These are phyloP conservation scores for Camelus dromedarius DNA, from an alignment of 2,113 vertebrate genomes.

Conservation along the genomic window DNA sequence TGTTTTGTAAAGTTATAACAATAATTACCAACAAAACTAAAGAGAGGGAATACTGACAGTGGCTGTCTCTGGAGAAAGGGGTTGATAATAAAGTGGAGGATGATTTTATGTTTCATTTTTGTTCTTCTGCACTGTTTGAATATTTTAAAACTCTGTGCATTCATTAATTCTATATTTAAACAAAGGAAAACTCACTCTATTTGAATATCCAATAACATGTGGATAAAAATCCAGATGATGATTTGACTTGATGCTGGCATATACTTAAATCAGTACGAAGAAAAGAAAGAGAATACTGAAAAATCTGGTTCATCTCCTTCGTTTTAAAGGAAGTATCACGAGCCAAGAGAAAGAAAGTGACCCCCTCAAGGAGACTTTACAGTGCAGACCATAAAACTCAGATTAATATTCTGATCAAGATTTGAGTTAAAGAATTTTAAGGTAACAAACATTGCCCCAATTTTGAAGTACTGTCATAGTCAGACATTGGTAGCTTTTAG, in stretches of 20 bases:
- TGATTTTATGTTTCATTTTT: constrained; percentile 65
- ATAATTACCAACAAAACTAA: constrained; percentile 14
- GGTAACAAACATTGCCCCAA: background rate
- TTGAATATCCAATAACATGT: constrained; percentile 40
- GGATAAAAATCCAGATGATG: constrained; percentile 35
- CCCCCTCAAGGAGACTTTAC: background rate
- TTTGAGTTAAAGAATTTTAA: background rate
- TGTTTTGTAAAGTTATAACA: constrained; percentile 32
- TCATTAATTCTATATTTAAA: constrained; percentile 67
- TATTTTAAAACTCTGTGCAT: constrained; percentile 54
- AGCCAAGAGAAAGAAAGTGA: background rate
- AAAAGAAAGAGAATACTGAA: background rate
- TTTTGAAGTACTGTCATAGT: background rate
- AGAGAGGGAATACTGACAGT: background rate
- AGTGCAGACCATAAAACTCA: background rate
- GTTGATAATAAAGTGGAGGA: background rate
- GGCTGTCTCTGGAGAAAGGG: background rate
- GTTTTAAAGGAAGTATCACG: constrained; percentile 40
- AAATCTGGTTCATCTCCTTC: constrained; percentile 20
- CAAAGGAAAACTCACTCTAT: constrained; percentile 45
- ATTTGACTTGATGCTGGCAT: constrained; percentile 43
- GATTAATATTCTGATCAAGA: background rate
- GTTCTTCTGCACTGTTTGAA: constrained; percentile 39
- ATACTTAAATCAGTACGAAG: background rate
- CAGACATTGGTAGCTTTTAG: background rate